Base-by-base conservation (phyloP, 2,888 invertebrate species). In the Microplitis manilae region DNA sequence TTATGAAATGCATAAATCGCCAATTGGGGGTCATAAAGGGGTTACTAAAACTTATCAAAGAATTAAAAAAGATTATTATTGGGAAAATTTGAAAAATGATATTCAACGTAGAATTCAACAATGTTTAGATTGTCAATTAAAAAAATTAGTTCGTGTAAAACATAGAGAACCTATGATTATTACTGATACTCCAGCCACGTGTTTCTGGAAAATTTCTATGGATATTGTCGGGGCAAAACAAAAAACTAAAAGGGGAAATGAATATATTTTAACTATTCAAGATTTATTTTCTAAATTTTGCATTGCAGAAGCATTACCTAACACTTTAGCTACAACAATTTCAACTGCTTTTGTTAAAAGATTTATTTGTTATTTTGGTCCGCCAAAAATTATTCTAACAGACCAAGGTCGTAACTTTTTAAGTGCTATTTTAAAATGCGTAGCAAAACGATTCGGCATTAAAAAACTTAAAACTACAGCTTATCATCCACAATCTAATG, bases 361-460 rank as follows among this genome's bases (percentile, higher is more conserved):
- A 1, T 81, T 82, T 8, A 76, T 84, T 6, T 78, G 80, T 20
- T 69, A 69, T 8, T 82, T 80, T 20, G 83, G 83, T 1, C 40
- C 80, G 1, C 83, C 83, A 0, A 78, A 77, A 30, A 30, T 30
- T 30, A 30, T 81, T 0, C 15, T 84, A 9, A 83, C 83, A 0
- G 84, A 85, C 41, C 82, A 82, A 74, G 83, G 84, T 0, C 70
- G 78, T 7, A 81, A 83, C 64, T 84, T 84, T 20, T 13, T 79
- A 1, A 81, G 82, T 6, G 50, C 67, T 0, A 30, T 84, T 5
- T 77, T 84, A 64, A 61, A 75, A 64, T n/a, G 71, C 64, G 30
- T 84, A 0, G 75, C 78, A 0, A 80, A 80, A 76, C 17, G 76
- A 2, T 84, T 82, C 13, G 77, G 70, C 59, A 82, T 84, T 13